Conservation (phyloP, 2,888 invertebrate species). For the Cosmia pyralina region DNA sequence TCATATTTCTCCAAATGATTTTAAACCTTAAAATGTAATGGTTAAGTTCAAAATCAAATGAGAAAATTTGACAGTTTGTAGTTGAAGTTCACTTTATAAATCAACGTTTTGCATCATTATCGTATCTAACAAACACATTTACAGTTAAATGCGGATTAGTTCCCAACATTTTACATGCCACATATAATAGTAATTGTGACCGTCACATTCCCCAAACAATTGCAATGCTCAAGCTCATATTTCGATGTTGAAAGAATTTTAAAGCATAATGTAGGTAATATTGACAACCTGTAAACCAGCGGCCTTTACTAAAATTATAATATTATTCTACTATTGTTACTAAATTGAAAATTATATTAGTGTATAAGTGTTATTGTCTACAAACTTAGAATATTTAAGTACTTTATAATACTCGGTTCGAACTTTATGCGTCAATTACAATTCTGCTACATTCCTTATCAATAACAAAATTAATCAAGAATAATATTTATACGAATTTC, state of each 20-base stretch:
- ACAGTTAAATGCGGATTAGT: background rate
- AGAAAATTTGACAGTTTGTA: too few relatives aligned
- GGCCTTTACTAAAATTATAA: slow-evolving; percentile 42
- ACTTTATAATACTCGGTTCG: slow-evolving; percentile 55
- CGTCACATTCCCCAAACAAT: background rate
- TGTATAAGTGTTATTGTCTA: slow-evolving; percentile 62
- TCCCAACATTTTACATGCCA: too few relatives aligned
- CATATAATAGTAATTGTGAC: background rate
- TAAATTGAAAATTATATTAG: slow-evolving; percentile 55
- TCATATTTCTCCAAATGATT: too few relatives aligned
- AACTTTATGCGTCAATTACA: slow-evolving; percentile 20
- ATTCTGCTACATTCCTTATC: slow-evolving; percentile 41
- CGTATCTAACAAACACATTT: background rate
- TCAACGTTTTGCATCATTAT: background rate
- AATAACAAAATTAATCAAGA: slow-evolving; percentile 14
- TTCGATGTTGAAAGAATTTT: background rate
- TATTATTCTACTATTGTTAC: slow-evolving; percentile 57
- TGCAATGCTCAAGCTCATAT: slow-evolving; percentile 8
- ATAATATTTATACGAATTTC: slow-evolving; percentile 18
- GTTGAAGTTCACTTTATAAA: background rate
- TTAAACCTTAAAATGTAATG: too few relatives aligned
- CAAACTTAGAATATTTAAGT: slow-evolving; percentile 42
- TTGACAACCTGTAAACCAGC: slow-evolving; percentile 5
- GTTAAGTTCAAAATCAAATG: too few relatives aligned
- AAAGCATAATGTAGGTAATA: slow-evolving; percentile 25